phyloP scores from a whole-genome alignment of 2,888 invertebrate species.

The Entomobrya multifasciata region DNA sequence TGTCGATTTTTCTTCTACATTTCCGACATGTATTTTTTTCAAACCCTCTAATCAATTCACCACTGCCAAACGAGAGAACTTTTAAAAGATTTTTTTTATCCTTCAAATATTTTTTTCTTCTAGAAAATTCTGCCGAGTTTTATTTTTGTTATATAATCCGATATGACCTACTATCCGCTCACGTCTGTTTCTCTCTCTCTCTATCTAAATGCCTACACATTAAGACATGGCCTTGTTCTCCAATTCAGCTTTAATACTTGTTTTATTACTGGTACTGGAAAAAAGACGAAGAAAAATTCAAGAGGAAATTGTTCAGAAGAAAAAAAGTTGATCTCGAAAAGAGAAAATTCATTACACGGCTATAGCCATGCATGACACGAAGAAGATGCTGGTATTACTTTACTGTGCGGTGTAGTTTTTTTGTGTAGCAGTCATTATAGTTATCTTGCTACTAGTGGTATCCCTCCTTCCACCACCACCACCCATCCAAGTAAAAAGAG shows the following conservation, averaged over 20 bases:
- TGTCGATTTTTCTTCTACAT: no score
- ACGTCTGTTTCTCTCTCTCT: background rate
- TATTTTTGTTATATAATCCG: background rate
- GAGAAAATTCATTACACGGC: conserved; percentile 11
- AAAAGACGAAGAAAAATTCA: no score
- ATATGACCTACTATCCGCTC: background rate
- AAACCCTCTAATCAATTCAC: no score
- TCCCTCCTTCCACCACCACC: no score
- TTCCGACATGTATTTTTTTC: no score
- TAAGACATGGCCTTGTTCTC: conserved; percentile 1
- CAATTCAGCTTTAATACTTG: conserved; percentile 12
- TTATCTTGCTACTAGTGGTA: conserved; percentile 23
- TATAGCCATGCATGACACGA: conserved; percentile 29
- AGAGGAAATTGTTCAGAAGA: background rate
- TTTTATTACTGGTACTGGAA: no score
- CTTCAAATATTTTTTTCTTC: no score
- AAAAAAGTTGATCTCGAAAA: background rate
- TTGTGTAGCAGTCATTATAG: background rate
- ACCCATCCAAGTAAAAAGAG: background rate
- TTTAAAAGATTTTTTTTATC: no score
- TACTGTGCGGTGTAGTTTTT: no score
- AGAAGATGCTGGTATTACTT: conserved; percentile 1
- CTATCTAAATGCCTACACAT: no score
- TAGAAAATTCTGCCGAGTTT: no score
- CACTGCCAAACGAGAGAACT: no score